Evolutionary conservation across 2,113 vertebrate genomes (phyloP).

Genomic region (Porphyrio hochstetteri): DNA sequence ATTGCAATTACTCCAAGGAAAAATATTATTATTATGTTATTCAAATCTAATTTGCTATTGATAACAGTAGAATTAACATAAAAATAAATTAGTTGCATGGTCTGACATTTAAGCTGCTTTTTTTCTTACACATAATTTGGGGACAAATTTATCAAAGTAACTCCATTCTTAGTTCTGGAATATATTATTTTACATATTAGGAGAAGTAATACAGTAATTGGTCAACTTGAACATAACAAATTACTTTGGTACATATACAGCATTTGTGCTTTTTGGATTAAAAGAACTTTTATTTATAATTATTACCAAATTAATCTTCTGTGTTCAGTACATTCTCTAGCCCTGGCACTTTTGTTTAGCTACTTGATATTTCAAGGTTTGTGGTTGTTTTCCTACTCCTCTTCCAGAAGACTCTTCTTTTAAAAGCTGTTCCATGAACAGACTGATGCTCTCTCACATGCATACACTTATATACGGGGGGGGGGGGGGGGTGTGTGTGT

Average conservation of each 20-base stretch:
- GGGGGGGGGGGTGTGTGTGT: too few relatives aligned
- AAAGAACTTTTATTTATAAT: background rate
- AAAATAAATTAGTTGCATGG: background rate
- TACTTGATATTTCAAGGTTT: background rate
- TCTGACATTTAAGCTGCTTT: background rate
- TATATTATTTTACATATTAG: background rate
- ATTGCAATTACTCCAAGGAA: background rate
- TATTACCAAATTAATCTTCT: constrained; percentile 22
- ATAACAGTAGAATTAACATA: background rate
- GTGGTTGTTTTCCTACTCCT: background rate
- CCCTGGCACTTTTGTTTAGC: background rate
- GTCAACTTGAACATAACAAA: background rate
- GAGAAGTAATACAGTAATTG: background rate
- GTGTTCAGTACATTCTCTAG: background rate
- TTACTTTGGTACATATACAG: background rate
- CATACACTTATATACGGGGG: too few relatives aligned
- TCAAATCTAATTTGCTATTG: background rate
- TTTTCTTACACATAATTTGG: background rate
- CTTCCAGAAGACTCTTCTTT: background rate
- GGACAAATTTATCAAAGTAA: background rate
- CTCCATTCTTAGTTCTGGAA: background rate
- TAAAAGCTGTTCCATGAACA: background rate
- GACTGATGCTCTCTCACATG: background rate
- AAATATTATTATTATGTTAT: background rate
- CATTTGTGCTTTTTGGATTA: background rate